Evolutionary conservation across 2,888 invertebrate species (phyloP), one percentile per base, ranked within the genome.

Genomic region (Athrips mouffetella): DNA sequence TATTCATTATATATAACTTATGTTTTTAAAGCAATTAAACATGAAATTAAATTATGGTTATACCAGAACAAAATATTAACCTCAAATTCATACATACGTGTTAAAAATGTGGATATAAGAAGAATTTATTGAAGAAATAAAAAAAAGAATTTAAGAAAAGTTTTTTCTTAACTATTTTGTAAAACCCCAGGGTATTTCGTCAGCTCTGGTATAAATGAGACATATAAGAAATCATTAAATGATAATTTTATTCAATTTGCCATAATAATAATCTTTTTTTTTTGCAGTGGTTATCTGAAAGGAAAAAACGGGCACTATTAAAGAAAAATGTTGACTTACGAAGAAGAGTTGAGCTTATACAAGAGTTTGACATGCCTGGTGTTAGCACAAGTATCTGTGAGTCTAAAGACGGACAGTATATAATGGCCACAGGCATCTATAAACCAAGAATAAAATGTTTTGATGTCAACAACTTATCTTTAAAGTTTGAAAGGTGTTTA

Each of bases 301-400:
- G 93, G 61, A 96, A 96, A 76, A 92, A 94, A 67, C 90, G 96
- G 59, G 91, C 92, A 5, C 85, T 97, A 53, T 89, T 95, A 45
- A 96, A 96, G 76, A 96, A 96, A 80, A 94, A 97, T 92, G 93
- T 94, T 30, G 98, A 98, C 73, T 90, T 98, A 41, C 90, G 97
- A 59, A 91, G 95, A 60, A 91, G 98, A 69, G 97, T 99, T 63
- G 97, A 99, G 81, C 91, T 99, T 33, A 96, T 99, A 58, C 99
- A 99, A 84, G 99, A 99, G 73, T 99, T 99, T 90, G 97, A 98
- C 63, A 99, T 99, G 99, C 99, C 99, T 20, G 96, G 94, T 42
- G 91, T 99, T 0, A 97, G 98, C 70, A 94, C 94, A 13, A 92
- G 92, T 45, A 90, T 99, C 18, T 90, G 92, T 66, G 91, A 96